Percentiles rank a stretch among this genome's conserved stretches.
These are phyloP conservation scores for Arenaria interpres DNA, from an alignment of 2,113 vertebrate genomes.

Conservation along the genomic window DNA sequence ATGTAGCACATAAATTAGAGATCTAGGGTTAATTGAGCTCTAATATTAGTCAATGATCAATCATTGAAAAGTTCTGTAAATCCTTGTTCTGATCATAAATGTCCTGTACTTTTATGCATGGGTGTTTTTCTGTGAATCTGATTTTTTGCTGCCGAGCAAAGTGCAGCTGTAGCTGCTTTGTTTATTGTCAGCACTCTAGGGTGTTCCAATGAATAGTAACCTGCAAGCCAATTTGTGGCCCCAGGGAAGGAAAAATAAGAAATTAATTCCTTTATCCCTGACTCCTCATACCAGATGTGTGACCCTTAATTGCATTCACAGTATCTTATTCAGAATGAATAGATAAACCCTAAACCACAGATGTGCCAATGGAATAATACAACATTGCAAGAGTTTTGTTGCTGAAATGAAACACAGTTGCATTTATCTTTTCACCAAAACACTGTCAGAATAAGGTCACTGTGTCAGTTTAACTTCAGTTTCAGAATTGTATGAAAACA, in stretches of 20 bases:
- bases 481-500: constrained; percentile 33
- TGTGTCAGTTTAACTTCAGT: constrained; percentile 37
- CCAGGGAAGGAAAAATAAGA: constrained; percentile 35
- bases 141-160: constrained; percentile 32
- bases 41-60: not conserved
- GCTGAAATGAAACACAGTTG: not conserved
- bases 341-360: constrained; percentile 13
- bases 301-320: constrained; percentile 53
- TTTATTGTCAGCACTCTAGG: constrained; percentile 32
- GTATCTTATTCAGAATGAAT: constrained; percentile 29
- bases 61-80: not conserved
- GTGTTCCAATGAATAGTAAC: constrained; percentile 54
- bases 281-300: not conserved
- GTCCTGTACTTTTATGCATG: not conserved
- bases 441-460: not conserved
- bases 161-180: constrained; percentile 8
- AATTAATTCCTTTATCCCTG: constrained; percentile 64
- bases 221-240: constrained; percentile 48
- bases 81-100: constrained; percentile 1
- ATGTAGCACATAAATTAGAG: not conserved
- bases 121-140: constrained; percentile 47
- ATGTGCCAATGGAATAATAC: constrained; percentile 7
- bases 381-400: constrained; percentile 26
- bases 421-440: constrained; percentile 20
- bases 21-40: not conserved